Conservation (phyloP, 2,888 invertebrate species). For the Pristionchus japonicus region DNA sequence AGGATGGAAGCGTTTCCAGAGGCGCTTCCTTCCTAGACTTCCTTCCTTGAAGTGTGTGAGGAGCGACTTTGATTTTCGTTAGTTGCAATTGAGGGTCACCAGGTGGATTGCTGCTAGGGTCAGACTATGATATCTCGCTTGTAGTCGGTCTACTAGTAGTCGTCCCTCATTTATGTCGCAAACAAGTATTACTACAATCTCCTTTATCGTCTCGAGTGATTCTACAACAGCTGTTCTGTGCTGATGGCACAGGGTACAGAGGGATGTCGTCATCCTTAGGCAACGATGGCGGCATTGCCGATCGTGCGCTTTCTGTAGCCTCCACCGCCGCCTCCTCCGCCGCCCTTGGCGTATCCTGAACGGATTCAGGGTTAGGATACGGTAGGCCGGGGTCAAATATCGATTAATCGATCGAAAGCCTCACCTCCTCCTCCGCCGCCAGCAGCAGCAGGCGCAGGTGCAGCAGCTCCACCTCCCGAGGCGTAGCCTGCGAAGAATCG, state of each 20-base stretch:
- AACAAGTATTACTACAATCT: neutral
- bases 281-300: neutral
- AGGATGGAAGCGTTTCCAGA: too few species aligned
- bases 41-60: too few species aligned
- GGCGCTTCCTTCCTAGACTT: too few species aligned
- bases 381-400: neutral
- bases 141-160: neutral
- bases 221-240: neutral
- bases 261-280: neutral
- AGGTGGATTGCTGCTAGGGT: neutral
- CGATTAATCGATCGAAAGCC: neutral
- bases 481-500: neutral
- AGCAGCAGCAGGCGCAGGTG: neutral
- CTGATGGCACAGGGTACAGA: neutral
- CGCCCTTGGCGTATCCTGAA: conserved; percentile 21
- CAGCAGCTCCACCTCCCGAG: neutral
- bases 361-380: neutral
- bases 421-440: neutral
- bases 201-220: conserved; percentile 22
- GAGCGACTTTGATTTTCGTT: too few species aligned
- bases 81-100: too few species aligned
- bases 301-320: conserved; percentile 20
- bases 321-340: conserved; percentile 8
- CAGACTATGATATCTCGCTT: neutral
- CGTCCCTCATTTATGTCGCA: neutral